phyloP scores from a whole-genome alignment of 2,113 vertebrate genomes.

The Myotis lucifugus region DNA sequence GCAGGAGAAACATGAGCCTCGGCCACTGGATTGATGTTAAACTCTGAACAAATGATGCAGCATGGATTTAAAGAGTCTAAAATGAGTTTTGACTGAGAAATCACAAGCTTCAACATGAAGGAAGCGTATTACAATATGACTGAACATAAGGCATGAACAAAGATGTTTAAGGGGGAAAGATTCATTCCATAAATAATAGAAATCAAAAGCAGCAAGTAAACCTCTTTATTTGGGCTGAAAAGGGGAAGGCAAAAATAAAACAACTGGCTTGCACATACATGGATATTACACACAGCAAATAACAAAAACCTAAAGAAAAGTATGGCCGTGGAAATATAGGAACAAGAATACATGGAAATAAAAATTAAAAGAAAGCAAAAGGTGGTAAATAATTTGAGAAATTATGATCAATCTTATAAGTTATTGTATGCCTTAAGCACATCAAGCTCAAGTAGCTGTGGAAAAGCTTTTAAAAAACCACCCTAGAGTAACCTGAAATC shows the following conservation, averaged over 20 bases:
- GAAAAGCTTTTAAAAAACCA: conserved; percentile 73
- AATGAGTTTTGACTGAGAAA: conserved; percentile 52
- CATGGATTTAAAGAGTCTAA: neutral
- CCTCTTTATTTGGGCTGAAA: conserved; percentile 16
- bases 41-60: conserved; percentile 32
- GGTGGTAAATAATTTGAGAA: neutral
- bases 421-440: conserved; percentile 71
- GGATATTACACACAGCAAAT: neutral
- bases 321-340: neutral
- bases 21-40: conserved; percentile 38
- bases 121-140: conserved; percentile 40
- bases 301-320: conserved; percentile 12
- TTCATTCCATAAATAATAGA: conserved; percentile 38
- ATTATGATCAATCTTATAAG: neutral
- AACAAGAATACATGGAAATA: conserved; percentile 52
- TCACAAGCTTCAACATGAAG: conserved; percentile 25
- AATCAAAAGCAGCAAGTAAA: conserved; percentile 54
- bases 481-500: conserved; percentile 86
- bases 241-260: conserved; percentile 8
- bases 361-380: neutral
- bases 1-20: conserved; percentile 30
- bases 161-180: conserved; percentile 3
- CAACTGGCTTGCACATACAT: neutral
- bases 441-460: conserved; percentile 43
- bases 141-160: conserved; percentile 58